Conservation (phyloP, 2,113 vertebrate genomes). For the Casuarius casuarius region DNA sequence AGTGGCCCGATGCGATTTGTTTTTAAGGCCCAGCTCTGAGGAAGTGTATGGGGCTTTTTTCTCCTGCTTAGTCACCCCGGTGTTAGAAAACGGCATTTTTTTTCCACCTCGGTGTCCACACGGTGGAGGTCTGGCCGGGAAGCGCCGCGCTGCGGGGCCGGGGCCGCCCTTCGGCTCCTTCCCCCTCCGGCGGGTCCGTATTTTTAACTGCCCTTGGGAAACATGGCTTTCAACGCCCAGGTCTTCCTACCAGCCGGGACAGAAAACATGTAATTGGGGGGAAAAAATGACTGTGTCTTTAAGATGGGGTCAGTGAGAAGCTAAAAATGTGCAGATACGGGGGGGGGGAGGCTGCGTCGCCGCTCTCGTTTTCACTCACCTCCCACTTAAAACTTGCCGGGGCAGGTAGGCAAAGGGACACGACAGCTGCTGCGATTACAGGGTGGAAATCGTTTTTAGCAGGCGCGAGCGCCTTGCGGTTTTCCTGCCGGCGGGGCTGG, state of each 20-base stretch:
- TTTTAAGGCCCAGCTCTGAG: too few relatives aligned
- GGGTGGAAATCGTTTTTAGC: slow-evolving; percentile 55
- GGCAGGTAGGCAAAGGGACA: slow-evolving; percentile 40
- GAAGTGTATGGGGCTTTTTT: too few relatives aligned
- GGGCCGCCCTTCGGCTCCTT: not conserved
- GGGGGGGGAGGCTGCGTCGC: not conserved
- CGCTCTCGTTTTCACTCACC: slow-evolving; percentile 50
- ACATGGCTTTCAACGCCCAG: rapidly evolving
- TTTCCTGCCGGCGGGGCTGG: slow-evolving; percentile 9
- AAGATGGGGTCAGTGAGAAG: slow-evolving; percentile 3
- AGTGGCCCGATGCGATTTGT: too few relatives aligned
- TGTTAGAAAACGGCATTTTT: not conserved
- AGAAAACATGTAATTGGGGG: rapidly evolving
- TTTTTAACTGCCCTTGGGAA: not conserved
- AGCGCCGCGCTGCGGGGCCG: too few relatives aligned
- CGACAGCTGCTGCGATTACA: slow-evolving; percentile 60
- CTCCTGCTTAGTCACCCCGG: not conserved
- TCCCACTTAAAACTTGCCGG: slow-evolving; percentile 40
- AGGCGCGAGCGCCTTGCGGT: slow-evolving; percentile 23
- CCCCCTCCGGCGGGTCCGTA: not conserved
- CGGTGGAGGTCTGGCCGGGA: not conserved
- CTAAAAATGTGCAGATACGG: slow-evolving; percentile 34
- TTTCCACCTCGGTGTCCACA: not conserved
- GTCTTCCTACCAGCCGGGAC: not conserved
- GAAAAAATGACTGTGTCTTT: slow-evolving; percentile 5